Evolutionary conservation across 1,140 invertebrate genomes (phyloP), one percentile per base, ranked within the genome.

Genomic region (Sinonovacula constricta): DNA sequence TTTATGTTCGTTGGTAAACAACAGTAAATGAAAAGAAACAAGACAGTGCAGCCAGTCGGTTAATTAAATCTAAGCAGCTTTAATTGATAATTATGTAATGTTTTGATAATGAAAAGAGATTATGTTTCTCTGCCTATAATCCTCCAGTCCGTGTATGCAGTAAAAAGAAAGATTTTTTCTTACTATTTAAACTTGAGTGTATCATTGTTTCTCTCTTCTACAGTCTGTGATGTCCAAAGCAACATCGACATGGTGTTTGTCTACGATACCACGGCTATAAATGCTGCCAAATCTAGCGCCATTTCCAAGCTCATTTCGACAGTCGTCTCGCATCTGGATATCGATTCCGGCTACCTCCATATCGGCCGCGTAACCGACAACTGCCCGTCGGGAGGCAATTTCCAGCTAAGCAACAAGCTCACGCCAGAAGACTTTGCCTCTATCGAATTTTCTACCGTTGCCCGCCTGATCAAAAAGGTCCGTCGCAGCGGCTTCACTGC

Each of bases 161-260:
- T n/a, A n/a, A n/a, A n/a, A n/a, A n/a, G n/a, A n/a, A n/a, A n/a
- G n/a, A n/a, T n/a, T n/a, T n/a, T n/a, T n/a, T n/a, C n/a, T n/a
- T n/a, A n/a, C 15, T 5, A 18, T 22, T 33, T 26, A 12, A 49
- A n/a, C 45, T 49, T 49, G n/a, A 49, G n/a, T 49, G 45, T 49
- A 49, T 12, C 45, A 49, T 49, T 49, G 10, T 49, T 12, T 49
- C 57, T 26, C 31, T 57, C 51, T n/a, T 72, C 80, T 81, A 14
- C 81, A 83, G 83, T 67, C 28, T 83, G 81, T 49, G 56, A 67
- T 4, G 65, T 65, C 1, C 63, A 70, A 26, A 74, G 51, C 31
- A 57, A 68, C 12, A 76, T 77, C 15, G 86, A 88, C 65, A 70
- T 86, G 24, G 70, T 88, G 24, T 87, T 87, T 59, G 76, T 86